These are phyloP conservation scores for Drosophila bifasciata DNA, from an alignment of 1,140 invertebrate genomes.

Conservation along the genomic window DNA sequence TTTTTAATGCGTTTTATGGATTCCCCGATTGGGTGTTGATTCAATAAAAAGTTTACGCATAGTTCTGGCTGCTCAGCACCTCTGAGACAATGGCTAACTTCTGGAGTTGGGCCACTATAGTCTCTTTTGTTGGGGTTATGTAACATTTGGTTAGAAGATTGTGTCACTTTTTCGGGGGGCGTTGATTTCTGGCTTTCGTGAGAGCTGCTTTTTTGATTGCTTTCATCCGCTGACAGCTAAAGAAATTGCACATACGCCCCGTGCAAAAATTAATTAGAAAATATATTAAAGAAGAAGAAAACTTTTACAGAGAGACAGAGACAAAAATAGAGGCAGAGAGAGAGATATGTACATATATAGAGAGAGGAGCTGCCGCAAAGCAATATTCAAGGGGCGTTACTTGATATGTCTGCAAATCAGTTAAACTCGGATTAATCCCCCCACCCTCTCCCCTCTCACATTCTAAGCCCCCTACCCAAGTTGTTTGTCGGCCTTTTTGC, in stretches of 20 bases:
- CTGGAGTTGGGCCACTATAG: too few species aligned
- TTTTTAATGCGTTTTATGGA: constrained; percentile 62
- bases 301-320: too few species aligned
- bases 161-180: constrained; percentile 24
- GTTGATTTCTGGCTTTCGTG: background rate
- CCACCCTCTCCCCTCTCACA: background rate
- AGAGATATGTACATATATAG: too few species aligned
- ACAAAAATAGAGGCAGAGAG: background rate
- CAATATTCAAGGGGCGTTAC: constrained; percentile 41
- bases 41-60: constrained; percentile 40
- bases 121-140: constrained; percentile 29
- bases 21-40: constrained; percentile 50
- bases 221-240: constrained; percentile 33
- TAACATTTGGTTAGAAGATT: constrained; percentile 18
- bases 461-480: background rate
- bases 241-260: constrained; percentile 42
- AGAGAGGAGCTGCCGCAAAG: constrained; percentile 15
- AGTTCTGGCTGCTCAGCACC: constrained; percentile 17
- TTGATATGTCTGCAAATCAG: constrained; percentile 61
- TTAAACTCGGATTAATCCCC: constrained; percentile 48
- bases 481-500: constrained; percentile 52
- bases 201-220: constrained; percentile 26
- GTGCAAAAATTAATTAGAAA: constrained; percentile 42
- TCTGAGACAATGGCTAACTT: constrained; percentile 16
- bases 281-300: constrained; percentile 1